Evolutionary conservation across 35 echinoderm and acorn worm species (phyloP).

Genomic region (Stichopus chloronotus): DNA sequence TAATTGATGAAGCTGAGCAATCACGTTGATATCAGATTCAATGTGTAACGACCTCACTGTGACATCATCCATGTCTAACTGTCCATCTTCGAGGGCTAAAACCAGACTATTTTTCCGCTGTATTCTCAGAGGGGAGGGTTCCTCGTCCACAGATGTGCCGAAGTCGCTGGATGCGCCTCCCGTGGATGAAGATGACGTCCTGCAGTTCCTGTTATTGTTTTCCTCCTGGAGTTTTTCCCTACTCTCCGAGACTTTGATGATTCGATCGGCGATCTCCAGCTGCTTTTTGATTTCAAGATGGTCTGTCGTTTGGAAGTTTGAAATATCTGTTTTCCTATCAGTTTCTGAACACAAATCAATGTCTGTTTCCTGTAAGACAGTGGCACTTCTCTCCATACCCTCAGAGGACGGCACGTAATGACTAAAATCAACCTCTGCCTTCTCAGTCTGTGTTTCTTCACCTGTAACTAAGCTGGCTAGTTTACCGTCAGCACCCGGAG

Average conservation of each 20-base stretch:
- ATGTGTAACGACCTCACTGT: constrained; percentile 28
- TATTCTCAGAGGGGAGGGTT: neutral
- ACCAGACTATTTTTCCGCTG: constrained; percentile 47
- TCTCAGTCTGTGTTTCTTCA: neutral
- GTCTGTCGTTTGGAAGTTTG: neutral
- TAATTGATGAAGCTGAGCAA: constrained; percentile 51
- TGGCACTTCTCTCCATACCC: neutral
- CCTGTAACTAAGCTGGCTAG: constrained; percentile 13
- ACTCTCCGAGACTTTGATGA: neutral
- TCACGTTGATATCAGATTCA: constrained; percentile 38
- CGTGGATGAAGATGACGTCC: neutral
- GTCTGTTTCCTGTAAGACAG: constrained; percentile 27
- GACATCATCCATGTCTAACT: constrained; percentile 54
- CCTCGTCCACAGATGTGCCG: constrained; percentile 13
- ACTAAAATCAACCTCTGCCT: neutral
- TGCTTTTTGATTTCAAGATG: constrained; percentile 52
- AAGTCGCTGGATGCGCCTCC: neutral
- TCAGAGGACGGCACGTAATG: constrained; percentile 1
- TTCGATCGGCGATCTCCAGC: constrained; percentile 47
- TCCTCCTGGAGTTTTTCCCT: neutral
- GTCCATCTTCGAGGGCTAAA: constrained; percentile 41
- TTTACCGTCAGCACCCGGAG: neutral
- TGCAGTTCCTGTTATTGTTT: constrained; percentile 38
- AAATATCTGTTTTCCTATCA: neutral
- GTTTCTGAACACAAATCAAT: constrained; percentile 36